Conservation (phyloP, 2,888 invertebrate species). For the Brenthis daphne region DNA sequence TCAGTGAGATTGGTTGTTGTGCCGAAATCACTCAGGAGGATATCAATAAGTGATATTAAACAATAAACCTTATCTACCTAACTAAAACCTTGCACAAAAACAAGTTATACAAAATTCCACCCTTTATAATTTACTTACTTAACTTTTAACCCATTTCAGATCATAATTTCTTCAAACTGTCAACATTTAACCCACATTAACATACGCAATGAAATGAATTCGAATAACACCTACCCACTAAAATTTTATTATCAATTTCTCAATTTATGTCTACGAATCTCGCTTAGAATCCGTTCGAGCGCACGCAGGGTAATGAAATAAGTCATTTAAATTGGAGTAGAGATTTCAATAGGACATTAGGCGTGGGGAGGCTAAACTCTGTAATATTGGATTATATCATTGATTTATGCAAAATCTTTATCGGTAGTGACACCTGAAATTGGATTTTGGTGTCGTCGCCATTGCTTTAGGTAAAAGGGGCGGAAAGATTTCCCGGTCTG, state of each 20-base stretch:
- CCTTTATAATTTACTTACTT: too few relatives aligned
- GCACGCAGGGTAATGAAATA: conserved; percentile 75
- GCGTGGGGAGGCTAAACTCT: conserved; percentile 64
- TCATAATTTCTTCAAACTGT: not conserved
- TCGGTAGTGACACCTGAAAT: conserved; percentile 73
- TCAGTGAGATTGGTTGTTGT: too few relatives aligned
- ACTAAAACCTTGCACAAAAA: too few relatives aligned
- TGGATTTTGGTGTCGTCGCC: conserved; percentile 70
- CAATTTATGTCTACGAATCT: conserved; percentile 69
- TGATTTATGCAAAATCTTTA: conserved; percentile 82
- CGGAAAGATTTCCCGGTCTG: conserved; percentile 31
- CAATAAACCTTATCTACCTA: too few relatives aligned
- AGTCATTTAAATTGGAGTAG: conserved; percentile 81
- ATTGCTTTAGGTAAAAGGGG: conserved; percentile 53
- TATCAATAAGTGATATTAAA: too few relatives aligned
- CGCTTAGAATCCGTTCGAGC: conserved; percentile 55
- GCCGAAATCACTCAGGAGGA: too few relatives aligned
- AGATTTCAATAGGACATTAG: conserved; percentile 78
- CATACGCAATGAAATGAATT: conserved; percentile 52
- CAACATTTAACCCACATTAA: conserved; percentile 9
- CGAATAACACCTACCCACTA: conserved; percentile 61
- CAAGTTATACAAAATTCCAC: too few relatives aligned
- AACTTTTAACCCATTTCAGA: not conserved
- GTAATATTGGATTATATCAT: conserved; percentile 79
- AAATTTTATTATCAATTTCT: conserved; percentile 77